These are phyloP conservation scores for Apostichopus leukothele DNA, from an alignment of 53 echinoderm and acorn worm genomes.

Conservation along the genomic window DNA sequence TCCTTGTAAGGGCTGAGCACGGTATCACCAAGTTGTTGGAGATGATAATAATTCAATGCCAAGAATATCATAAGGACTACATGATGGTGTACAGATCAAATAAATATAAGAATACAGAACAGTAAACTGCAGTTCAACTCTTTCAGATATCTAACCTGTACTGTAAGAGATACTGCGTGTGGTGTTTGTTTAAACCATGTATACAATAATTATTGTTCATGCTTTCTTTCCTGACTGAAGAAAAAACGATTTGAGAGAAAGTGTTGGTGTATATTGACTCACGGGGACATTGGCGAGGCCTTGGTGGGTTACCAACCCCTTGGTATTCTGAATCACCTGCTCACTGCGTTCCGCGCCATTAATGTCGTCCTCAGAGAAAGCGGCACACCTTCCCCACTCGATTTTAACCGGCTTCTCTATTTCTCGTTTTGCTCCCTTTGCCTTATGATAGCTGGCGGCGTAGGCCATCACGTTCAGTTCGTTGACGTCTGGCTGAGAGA, in stretches of 20 bases:
- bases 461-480: constrained; percentile 91
- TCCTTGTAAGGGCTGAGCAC: too few species aligned
- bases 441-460: constrained; percentile 76
- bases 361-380: constrained; percentile 15
- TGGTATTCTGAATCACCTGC: constrained; percentile 21
- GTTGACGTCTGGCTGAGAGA: constrained; percentile 81
- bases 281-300: constrained; percentile 13
- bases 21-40: too few species aligned
- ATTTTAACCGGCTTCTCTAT: constrained; percentile 24
- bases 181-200: too few species aligned
- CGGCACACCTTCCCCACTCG: constrained; percentile 59
- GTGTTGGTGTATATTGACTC: background rate
- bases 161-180: too few species aligned
- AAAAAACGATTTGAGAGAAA: background rate
- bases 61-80: too few species aligned
- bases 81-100: too few species aligned
- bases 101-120: too few species aligned
- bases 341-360: constrained; percentile 11
- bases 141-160: too few species aligned
- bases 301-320: constrained; percentile 6
- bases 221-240: too few species aligned
- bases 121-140: too few species aligned
- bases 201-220: too few species aligned
- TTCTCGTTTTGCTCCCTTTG: constrained; percentile 49
- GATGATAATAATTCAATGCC: too few species aligned